Percentiles rank a stretch among this genome's conserved stretches.
These are phyloP conservation scores for Athalia circularis DNA, from an alignment of 2,888 invertebrate genomes.

Conservation along the genomic window DNA sequence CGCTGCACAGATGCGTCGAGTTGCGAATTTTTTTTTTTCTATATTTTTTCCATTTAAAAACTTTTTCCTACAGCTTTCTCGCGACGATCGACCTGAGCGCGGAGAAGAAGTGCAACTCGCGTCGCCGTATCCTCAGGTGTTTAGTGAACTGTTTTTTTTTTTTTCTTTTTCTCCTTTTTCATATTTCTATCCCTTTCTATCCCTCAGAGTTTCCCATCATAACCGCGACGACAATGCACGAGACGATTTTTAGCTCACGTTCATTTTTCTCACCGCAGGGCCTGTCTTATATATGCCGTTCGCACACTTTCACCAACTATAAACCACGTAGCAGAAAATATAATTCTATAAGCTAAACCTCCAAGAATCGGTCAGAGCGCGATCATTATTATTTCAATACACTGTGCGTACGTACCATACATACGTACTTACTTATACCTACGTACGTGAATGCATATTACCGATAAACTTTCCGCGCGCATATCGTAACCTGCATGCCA, in stretches of 20 bases:
- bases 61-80: slow-evolving; percentile 20
- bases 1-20: background rate
- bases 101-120: too few species aligned
- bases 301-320: slow-evolving; percentile 66
- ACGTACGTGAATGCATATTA: background rate
- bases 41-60: too few species aligned
- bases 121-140: background rate
- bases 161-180: slow-evolving; percentile 57
- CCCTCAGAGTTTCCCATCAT: slow-evolving; percentile 55
- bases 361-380: slow-evolving; percentile 19
- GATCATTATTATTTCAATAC: slow-evolving; percentile 1
- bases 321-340: slow-evolving; percentile 42
- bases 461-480: too few species aligned
- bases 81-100: background rate
- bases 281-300: slow-evolving; percentile 54
- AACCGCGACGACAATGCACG: slow-evolving; percentile 55
- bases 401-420: background rate
- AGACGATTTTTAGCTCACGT: slow-evolving; percentile 44
- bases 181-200: background rate
- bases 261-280: slow-evolving; percentile 51
- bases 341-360: background rate
- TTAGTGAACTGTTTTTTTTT: slow-evolving; percentile 38
- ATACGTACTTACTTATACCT: background rate
- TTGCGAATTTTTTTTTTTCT: too few species aligned
- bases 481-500: too few species aligned